A percentile compares a stretch with the other conserved stretches of the same genome.
Conservation (phyloP, 1,140 invertebrate genomes). For the Cardiocondyla obscurior region DNA sequence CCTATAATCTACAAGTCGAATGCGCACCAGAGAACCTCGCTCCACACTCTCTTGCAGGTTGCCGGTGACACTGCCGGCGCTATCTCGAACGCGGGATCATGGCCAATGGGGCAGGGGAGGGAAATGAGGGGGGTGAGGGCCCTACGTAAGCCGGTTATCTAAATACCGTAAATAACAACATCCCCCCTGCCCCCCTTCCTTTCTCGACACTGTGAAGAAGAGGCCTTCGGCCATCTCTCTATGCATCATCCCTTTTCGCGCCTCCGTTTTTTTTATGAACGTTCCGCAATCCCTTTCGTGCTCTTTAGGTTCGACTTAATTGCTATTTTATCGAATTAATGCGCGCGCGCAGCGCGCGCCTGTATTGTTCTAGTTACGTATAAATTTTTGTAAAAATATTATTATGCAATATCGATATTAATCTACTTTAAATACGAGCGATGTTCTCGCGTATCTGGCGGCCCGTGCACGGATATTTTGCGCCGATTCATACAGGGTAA, state of each 20-base stretch:
- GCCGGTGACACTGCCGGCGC: constrained; percentile 66
- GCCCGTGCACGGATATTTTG: constrained; percentile 40
- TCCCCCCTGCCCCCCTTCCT: constrained; percentile 43
- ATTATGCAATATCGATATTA: too few relatives aligned
- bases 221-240: constrained; percentile 29
- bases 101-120: constrained; percentile 71
- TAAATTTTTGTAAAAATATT: too few relatives aligned
- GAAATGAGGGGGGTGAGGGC: constrained; percentile 70
- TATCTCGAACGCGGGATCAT: constrained; percentile 80
- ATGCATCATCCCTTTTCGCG: constrained; percentile 41
- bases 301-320: too few relatives aligned
- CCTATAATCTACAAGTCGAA: constrained; percentile 74
- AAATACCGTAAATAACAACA: constrained; percentile 84
- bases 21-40: constrained; percentile 64
- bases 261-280: constrained; percentile 31
- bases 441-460: not conserved
- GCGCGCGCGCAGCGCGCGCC: too few relatives aligned
- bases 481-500: not conserved
- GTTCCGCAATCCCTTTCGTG: constrained; percentile 12
- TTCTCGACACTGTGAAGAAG: not conserved
- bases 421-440: not conserved
- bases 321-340: too few relatives aligned
- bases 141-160: constrained; percentile 83
- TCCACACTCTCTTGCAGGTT: constrained; percentile 71
- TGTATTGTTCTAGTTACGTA: too few relatives aligned